Base-by-base conservation (phyloP, 2,113 vertebrate species). In the Dascyllus trimaculatus region DNA sequence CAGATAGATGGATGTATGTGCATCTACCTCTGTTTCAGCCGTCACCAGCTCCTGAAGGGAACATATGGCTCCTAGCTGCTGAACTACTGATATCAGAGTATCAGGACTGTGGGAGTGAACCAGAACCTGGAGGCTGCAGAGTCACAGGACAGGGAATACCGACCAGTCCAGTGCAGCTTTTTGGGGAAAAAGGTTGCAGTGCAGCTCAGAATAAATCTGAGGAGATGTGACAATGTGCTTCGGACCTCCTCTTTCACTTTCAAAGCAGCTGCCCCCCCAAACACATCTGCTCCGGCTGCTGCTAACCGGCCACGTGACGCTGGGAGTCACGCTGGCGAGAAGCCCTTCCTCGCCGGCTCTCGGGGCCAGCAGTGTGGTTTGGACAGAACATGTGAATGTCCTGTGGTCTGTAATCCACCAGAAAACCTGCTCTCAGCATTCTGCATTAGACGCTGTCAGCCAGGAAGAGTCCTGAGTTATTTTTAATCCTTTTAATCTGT, bases 281-380 rank as follows among this genome's bases (percentile, higher is more conserved):
- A 40, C 21, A 13, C 29, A 76, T 88, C 57, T n/a, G 58, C 84
- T 43, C 72, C 62, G 22, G 40, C 59, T 61, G 19, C 61, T 80
- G 85, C 61, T 80, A 67, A 78, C 78, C 60, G 59, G 67, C 69
- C 76, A 32, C 56, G 63, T 38, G 75, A 79, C 75, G 78, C 78
- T 68, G 58, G 57, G 75, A 8, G 75, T 51, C 84, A 68, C 51
- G 76, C 51, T 14, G 24, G 80, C 88, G 85, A 90, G 84, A 90
- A 75, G 45, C 64, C 69, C 82, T 76, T 71, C 80, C 87, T 70
- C 22, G 17, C 84, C 9, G 25, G 52, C 64, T 78, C 54, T 72
- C 10, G 1, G 69, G 67, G 56, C 75, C 82, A 81, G 54, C 60
- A 9, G 1, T 70, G 86, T 11, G 83, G 86, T 89, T 85, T 88